Evolutionary conservation across 2,113 vertebrate species (phyloP).

Genomic region (Tragelaphus imberbis): DNA sequence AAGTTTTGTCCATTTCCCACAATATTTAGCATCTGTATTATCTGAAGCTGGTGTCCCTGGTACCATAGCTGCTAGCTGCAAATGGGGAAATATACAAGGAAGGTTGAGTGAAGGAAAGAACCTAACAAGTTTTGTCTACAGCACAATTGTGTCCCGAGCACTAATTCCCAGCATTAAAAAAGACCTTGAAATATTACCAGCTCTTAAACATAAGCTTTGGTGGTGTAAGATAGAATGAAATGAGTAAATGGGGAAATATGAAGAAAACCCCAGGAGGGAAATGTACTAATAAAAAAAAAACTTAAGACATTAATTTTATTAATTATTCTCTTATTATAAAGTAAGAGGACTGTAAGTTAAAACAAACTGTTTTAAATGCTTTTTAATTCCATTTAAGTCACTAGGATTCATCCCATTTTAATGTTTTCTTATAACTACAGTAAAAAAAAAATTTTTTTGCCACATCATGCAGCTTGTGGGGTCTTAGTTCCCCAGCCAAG

Average conservation of each 20-base stretch:
- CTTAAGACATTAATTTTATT: not conserved
- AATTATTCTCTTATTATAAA: not conserved
- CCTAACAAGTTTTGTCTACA: not conserved
- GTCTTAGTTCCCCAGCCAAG: not conserved
- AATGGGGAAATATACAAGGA: not conserved
- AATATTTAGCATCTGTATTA: not conserved
- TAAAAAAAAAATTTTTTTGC: not conserved
- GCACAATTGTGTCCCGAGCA: not conserved
- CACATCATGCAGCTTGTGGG: not conserved
- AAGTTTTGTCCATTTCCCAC: not conserved
- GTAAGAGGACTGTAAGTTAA: not conserved
- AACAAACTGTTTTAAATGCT: not conserved
- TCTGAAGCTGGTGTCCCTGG: not conserved
- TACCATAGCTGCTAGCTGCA: not conserved
- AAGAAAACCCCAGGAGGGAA: not conserved
- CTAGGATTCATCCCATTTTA: not conserved
- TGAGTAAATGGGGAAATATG: not conserved
- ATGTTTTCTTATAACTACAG: not conserved
- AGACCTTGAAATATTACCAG: not conserved
- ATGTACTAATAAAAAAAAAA: not conserved
- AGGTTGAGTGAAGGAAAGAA: not conserved
- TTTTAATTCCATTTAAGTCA: not conserved
- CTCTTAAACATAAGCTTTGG: not conserved
- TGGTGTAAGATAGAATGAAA: not conserved
- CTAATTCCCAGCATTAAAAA: not conserved